Conservation (phyloP, 2,797 vertebrate genomes). For the Anabacerthia variegaticeps region DNA sequence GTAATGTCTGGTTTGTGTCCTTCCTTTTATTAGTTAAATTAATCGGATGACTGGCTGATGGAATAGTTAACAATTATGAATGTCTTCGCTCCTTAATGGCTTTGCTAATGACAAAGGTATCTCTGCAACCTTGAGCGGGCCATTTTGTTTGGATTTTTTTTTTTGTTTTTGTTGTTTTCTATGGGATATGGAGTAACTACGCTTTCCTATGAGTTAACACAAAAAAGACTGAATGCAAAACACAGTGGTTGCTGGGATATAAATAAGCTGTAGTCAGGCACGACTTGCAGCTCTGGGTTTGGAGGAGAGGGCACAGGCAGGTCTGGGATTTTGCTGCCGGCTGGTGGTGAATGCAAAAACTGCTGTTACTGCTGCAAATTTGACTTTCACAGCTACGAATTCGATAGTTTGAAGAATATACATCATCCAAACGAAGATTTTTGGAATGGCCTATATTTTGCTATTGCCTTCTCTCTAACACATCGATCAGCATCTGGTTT, state of each 20-base stretch:
- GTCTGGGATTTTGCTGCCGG: conserved; percentile 55
- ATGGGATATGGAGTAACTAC: neutral
- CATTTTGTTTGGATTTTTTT: neutral
- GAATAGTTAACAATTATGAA: neutral
- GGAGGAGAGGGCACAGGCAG: neutral
- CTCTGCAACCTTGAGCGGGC: neutral
- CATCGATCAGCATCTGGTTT: fast-evolving
- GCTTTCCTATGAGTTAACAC: neutral
- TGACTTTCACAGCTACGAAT: fast-evolving
- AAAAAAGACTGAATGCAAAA: neutral
- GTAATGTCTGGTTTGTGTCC: neutral
- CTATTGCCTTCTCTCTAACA: neutral
- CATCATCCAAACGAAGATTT: neutral
- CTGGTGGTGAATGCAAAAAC: conserved; percentile 52
- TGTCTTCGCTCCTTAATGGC: neutral
- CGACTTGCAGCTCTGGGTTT: neutral
- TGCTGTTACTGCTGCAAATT: neutral
- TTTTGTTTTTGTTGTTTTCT: neutral
- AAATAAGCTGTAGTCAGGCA: fast-evolving
- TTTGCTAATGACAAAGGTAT: neutral
- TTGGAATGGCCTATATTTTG: neutral
- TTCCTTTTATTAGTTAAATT: neutral
- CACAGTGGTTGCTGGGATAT: neutral
- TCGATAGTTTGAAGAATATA: neutral
- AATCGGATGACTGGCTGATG: neutral